Evolutionary conservation across 2,113 vertebrate species (phyloP), one percentile per base, ranked within the genome.

Genomic region (Platysteira castanea): DNA sequence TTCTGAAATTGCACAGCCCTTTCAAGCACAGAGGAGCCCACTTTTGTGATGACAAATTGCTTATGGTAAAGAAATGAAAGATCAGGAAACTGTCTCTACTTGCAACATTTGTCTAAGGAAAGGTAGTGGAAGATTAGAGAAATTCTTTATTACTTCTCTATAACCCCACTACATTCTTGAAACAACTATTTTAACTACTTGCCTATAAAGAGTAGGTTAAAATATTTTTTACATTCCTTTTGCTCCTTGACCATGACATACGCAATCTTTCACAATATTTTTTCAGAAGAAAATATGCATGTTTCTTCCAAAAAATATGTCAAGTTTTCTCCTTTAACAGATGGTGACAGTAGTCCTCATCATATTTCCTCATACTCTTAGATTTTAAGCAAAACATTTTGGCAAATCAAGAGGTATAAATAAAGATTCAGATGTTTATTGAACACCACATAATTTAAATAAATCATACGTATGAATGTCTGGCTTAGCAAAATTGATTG

Each of bases 351-450:
- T 70, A 88, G 68, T 88, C 87, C 83, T 93, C 83, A 87, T 42
- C 95, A 37, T 91, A 91, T 91, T 94, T 85, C 82, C 59, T 84
- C 59, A 89, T 90, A 67, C 56, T 33, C 61, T 90, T 83, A 90
- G 26, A 41, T 83, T 94, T 77, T 81, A 70, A 89, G 85, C 37
- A 91, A 90, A 97, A 96, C 52, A 92, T 91, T 76, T 69, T 90
- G 90, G 85, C 82, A 96, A 94, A 86, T 86, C 56, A 78, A 75
- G 79, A 94, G 52, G 60, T 91, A 96, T 90, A 95, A 93, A 93
- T 94, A 96, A 84, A 80, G 92, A 95, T 78, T 93, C 59, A 84
- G 56, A 92, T 86, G 44, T 95, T 96, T 96, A 92, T 81, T 95
- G 83, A 94, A 90, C 41, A 90, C 75, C 22, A 78, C 47, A 71